These are phyloP conservation scores for Trichopoda pennipes DNA, from an alignment of 2,888 invertebrate species.

Conservation along the genomic window DNA sequence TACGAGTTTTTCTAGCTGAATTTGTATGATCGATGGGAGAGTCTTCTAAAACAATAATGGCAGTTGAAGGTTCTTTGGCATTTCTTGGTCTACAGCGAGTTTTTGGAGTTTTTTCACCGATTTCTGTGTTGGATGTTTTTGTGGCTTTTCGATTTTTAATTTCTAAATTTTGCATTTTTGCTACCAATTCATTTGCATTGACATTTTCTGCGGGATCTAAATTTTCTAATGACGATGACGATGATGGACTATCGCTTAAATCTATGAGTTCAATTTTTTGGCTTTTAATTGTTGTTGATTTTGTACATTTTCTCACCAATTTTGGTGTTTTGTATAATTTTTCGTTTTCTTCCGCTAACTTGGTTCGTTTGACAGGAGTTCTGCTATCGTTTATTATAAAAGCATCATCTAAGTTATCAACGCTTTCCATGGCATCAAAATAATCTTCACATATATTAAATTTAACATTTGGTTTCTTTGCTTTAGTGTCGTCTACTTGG, in stretches of 20 bases:
- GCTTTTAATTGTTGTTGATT: constrained; percentile 25
- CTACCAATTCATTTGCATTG: constrained; percentile 23
- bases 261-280: constrained; percentile 68
- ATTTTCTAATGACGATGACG: constrained; percentile 30
- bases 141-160: constrained; percentile 21
- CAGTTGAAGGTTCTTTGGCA: background rate
- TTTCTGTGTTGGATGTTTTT: background rate
- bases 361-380: constrained; percentile 12
- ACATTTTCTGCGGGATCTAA: constrained; percentile 38
- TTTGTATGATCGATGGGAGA: constrained; percentile 25
- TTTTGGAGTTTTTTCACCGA: background rate
- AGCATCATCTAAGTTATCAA: constrained; percentile 3
- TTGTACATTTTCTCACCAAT: constrained; percentile 16
- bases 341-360: background rate
- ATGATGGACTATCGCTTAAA: constrained; percentile 49
- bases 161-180: constrained; percentile 41
- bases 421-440: constrained; percentile 21
- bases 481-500: constrained; percentile 7
- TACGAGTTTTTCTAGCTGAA: constrained; percentile 16
- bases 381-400: background rate
- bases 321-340: constrained; percentile 46
- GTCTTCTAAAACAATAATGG: constrained; percentile 32
- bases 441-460: constrained; percentile 61
- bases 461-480: constrained; percentile 31
- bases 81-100: background rate